A percentile compares a stretch with the other conserved stretches of the same genome.
Conservation (phyloP, 30 jellyfish, hydroid and myxozoan genomes). For the Morbakka virulenta region DNA sequence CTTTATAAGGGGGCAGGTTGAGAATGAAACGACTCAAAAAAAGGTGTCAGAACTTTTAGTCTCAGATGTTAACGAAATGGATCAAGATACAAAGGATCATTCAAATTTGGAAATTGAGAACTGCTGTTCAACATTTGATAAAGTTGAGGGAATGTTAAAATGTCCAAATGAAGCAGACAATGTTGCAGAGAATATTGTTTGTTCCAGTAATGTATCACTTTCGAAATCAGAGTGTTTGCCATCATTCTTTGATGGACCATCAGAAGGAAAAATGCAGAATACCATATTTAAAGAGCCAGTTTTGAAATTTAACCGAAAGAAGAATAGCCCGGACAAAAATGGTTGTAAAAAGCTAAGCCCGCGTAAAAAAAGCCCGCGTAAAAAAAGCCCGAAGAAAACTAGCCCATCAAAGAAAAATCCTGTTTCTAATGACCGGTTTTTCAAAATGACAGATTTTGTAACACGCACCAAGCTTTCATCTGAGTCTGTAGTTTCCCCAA, state of each 20-base stretch:
- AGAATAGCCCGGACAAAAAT: neutral
- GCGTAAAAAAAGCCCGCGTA: neutral
- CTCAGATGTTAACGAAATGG: neutral
- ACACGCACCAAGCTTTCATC: neutral
- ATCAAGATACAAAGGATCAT: neutral
- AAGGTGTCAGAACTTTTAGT: neutral
- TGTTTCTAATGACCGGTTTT: neutral
- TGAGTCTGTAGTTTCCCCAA: neutral
- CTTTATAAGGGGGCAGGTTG: neutral
- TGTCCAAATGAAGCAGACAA: neutral
- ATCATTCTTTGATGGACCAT: no score
- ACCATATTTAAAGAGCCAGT: neutral
- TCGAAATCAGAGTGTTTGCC: neutral
- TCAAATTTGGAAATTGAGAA: neutral
- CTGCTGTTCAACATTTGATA: neutral
- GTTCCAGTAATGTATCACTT: neutral
- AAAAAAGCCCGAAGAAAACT: neutral
- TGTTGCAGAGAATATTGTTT: neutral
- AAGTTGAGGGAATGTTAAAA: neutral
- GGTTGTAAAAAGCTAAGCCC: neutral
- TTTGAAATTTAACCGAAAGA: no score
- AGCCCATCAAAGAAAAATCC: neutral
- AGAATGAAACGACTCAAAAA: no score
- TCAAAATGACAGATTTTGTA: neutral
- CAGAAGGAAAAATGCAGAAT: neutral